Percentiles rank a stretch among this genome's conserved stretches.
Conservation (phyloP, 2,113 vertebrate genomes). For the Syngnathus floridae region DNA sequence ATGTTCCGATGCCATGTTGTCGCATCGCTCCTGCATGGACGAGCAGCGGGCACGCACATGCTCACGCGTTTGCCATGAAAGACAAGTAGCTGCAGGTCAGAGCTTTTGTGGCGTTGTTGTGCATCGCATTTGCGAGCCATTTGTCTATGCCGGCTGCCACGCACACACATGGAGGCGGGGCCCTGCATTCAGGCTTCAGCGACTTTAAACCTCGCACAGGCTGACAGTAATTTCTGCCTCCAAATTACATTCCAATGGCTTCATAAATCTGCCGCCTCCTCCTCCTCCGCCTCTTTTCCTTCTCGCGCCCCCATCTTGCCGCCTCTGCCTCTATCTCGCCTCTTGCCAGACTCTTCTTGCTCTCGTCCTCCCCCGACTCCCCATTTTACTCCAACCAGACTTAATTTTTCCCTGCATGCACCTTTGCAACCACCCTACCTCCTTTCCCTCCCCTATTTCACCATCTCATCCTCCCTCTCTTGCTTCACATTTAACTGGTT, state of each 20-base stretch:
- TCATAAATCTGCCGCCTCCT: constrained; percentile 74
- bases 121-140: constrained; percentile 54
- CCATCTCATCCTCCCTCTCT: constrained; percentile 17
- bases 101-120: constrained; percentile 49
- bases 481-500: constrained; percentile 52
- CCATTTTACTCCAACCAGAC: constrained; percentile 41
- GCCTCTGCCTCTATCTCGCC: constrained; percentile 48
- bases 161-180: constrained; percentile 31
- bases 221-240: constrained; percentile 75
- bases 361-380: constrained; percentile 15
- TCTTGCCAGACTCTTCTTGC: constrained; percentile 27
- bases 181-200: constrained; percentile 64
- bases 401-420: constrained; percentile 50
- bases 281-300: constrained; percentile 47
- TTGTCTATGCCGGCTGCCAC: constrained; percentile 47
- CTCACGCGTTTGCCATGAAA: constrained; percentile 20
- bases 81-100: constrained; percentile 33
- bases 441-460: constrained; percentile 10
- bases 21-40: constrained; percentile 41
- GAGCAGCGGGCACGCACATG: neutral
- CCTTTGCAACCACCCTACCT: constrained; percentile 26
- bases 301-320: constrained; percentile 44
- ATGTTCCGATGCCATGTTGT: constrained; percentile 44
- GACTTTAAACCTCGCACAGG: constrained; percentile 70
- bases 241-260: constrained; percentile 77